Conservation (phyloP, 2,113 vertebrate genomes). For the Chloropsis hardwickii region DNA sequence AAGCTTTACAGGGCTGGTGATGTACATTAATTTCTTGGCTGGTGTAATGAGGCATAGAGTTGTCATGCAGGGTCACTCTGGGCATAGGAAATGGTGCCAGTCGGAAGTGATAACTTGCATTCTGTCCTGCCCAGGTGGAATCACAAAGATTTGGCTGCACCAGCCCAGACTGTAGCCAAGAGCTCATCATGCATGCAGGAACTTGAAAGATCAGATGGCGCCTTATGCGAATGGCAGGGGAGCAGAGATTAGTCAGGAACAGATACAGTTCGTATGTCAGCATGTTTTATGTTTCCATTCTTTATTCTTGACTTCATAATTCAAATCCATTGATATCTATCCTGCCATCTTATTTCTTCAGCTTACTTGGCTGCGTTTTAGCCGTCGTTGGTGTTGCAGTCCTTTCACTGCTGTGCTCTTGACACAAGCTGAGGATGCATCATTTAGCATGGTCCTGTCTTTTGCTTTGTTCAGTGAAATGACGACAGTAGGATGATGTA, state of each 20-base stretch:
- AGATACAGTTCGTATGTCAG: not conserved
- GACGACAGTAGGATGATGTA: constrained; percentile 53
- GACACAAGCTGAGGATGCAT: constrained; percentile 20
- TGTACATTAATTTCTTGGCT: constrained; percentile 52
- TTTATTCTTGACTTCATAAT: constrained; percentile 5
- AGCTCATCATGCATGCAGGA: constrained; percentile 40
- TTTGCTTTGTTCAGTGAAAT: constrained; percentile 28
- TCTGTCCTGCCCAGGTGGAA: constrained; percentile 64
- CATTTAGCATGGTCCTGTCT: constrained; percentile 15
- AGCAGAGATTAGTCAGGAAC: constrained; percentile 17
- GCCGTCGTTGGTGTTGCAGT: not conserved
- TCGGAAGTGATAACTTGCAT: constrained; percentile 55
- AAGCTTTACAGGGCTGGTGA: not conserved
- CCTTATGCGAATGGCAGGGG: constrained; percentile 12
- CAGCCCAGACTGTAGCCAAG: constrained; percentile 11
- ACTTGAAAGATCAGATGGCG: constrained; percentile 46
- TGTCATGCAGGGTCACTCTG: constrained; percentile 39
- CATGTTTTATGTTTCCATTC: not conserved
- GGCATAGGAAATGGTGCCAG: constrained; percentile 25
- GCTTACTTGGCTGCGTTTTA: not conserved
- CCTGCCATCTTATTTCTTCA: not conserved
- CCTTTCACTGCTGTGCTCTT: not conserved
- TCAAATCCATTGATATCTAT: not conserved
- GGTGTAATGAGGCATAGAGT: constrained; percentile 39
- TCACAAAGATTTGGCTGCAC: constrained; percentile 22